phyloP scores from a whole-genome alignment of 2,888 invertebrate genomes.

The Arenicola marina region DNA sequence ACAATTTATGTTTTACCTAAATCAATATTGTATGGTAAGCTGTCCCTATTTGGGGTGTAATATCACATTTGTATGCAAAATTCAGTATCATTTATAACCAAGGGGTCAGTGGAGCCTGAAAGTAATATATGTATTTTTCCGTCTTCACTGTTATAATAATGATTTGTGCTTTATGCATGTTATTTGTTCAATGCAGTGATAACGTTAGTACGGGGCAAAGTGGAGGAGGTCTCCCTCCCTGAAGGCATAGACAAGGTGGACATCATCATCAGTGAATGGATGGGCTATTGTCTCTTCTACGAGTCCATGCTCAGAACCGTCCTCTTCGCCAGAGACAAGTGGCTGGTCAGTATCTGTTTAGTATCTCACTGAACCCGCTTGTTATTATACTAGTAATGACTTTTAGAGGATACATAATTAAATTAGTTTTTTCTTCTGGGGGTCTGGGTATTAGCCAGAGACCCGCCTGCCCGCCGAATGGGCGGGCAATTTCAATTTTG shows the following conservation, averaged over 20 bases:
- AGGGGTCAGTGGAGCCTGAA: no score
- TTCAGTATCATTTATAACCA: no score
- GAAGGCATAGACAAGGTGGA: conserved; percentile 89
- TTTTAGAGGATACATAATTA: no score
- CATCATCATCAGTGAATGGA: conserved; percentile 84
- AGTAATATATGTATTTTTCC: no score
- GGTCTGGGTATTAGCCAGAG: no score
- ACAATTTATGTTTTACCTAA: no score
- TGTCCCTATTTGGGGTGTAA: no score
- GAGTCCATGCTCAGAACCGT: conserved; percentile 99
- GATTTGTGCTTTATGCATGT: neutral
- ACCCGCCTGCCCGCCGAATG: no score
- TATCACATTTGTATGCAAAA: no score
- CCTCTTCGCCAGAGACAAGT: conserved; percentile 96
- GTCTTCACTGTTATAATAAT: conserved; percentile 1
- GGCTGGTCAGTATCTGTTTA: conserved; percentile 77
- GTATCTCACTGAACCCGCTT: neutral
- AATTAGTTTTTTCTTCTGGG: no score
- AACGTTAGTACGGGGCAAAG: conserved; percentile 67
- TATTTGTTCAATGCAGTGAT: conserved; percentile 45
- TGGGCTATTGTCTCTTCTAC: conserved; percentile 91
- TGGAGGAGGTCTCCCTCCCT: conserved; percentile 93
- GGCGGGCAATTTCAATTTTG: no score
- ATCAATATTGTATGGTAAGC: no score
- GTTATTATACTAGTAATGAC: neutral